Conservation (phyloP, 2,113 vertebrate species). For the Puffinus mauretanicus region DNA sequence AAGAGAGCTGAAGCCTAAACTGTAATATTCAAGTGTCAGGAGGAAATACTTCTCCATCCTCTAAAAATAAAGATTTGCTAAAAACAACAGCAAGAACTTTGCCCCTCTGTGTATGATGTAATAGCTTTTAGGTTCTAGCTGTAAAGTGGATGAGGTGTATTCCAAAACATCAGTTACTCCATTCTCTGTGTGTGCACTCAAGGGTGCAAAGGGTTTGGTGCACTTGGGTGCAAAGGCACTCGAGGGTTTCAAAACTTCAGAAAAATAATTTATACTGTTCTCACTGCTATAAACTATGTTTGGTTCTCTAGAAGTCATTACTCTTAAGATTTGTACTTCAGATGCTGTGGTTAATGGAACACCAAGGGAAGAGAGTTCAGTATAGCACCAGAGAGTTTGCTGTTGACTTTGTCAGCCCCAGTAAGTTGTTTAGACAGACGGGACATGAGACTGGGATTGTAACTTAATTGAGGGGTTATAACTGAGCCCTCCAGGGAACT, state of each 20-base stretch:
- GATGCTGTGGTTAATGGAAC: neutral
- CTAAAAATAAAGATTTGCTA: neutral
- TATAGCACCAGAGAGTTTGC: neutral
- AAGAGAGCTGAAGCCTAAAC: neutral
- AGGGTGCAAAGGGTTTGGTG: neutral
- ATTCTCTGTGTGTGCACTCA: rapidly evolving
- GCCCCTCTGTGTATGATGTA: neutral
- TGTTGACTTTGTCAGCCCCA: neutral
- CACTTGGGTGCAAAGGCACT: neutral
- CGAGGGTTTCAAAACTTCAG: neutral
- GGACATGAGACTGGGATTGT: neutral
- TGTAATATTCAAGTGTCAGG: neutral
- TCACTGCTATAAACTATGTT: neutral
- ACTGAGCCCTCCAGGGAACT: neutral
- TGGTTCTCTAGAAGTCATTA: neutral
- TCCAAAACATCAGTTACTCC: neutral
- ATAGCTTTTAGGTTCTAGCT: neutral
- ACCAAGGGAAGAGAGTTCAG: neutral
- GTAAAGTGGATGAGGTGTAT: neutral
- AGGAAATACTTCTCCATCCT: neutral
- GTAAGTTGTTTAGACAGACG: neutral
- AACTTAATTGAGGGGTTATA: neutral
- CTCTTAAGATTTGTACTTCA: neutral
- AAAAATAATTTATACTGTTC: neutral
- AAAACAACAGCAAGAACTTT: neutral